These are phyloP conservation scores for Anthoscopus minutus DNA, from an alignment of 2,113 vertebrate species.

Conservation along the genomic window DNA sequence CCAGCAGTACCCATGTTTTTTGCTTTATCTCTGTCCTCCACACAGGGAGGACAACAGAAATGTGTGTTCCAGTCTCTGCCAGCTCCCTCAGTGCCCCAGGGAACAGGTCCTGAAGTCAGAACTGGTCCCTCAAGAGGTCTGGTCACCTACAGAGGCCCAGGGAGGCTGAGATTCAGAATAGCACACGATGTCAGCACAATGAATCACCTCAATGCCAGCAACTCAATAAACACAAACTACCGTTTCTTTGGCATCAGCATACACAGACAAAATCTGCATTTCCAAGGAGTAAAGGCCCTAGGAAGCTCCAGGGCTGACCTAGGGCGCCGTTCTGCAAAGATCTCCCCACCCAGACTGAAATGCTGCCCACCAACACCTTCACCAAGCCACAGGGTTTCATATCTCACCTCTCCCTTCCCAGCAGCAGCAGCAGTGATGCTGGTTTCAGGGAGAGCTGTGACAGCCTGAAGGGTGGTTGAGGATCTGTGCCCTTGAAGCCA, in stretches of 20 bases:
- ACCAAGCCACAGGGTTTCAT: too few species aligned
- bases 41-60: background rate
- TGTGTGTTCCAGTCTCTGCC: background rate
- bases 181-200: background rate
- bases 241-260: background rate
- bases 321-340: background rate
- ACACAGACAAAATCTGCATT: background rate
- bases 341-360: background rate
- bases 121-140: background rate
- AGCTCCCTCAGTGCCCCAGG: background rate
- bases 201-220: background rate
- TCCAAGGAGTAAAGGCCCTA: background rate
- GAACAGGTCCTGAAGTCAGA: background rate
- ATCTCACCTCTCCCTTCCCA: background rate
- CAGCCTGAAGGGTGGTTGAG: background rate
- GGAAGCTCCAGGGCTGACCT: background rate
- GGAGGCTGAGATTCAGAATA: background rate
- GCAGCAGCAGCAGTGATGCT: background rate
- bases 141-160: background rate
- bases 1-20: background rate
- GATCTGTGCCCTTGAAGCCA: background rate
- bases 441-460: background rate
- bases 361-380: accelerated
- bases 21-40: background rate
- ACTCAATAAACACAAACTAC: background rate